These are phyloP conservation scores for Azorinus chamasolen DNA, from an alignment of 2,888 invertebrate species.

Conservation along the genomic window DNA sequence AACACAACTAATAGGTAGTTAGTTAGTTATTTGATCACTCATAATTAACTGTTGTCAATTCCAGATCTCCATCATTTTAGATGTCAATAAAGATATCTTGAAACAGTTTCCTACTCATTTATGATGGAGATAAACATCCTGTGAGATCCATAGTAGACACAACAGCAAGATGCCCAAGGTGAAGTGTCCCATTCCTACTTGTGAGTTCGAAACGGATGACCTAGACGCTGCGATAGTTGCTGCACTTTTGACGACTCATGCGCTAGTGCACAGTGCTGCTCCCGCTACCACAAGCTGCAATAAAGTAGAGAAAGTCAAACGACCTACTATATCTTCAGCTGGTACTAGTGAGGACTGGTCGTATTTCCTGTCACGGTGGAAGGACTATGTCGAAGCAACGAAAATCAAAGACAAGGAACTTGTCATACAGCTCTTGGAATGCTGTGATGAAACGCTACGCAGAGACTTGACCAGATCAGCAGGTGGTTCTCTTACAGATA, in stretches of 20 bases:
- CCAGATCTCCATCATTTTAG: too few relatives aligned
- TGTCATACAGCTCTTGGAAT: constrained; percentile 64
- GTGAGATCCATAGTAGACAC: too few relatives aligned
- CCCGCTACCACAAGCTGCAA: neutral
- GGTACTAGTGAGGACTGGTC: constrained; percentile 48
- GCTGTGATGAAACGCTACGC: constrained; percentile 61
- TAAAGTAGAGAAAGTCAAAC: constrained; percentile 40
- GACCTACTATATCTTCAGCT: constrained; percentile 32
- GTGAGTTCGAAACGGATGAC: constrained; percentile 46
- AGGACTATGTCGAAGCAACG: constrained; percentile 62
- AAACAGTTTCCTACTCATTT: too few relatives aligned
- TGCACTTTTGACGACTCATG: constrained; percentile 50
- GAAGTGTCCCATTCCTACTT: constrained; percentile 49
- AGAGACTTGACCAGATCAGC: constrained; percentile 60
- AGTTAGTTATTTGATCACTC: too few relatives aligned
- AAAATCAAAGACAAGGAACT: constrained; percentile 48
- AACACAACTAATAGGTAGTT: too few relatives aligned
- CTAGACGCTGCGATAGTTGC: too few relatives aligned
- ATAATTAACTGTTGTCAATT: too few relatives aligned
- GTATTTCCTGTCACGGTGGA: constrained; percentile 57
- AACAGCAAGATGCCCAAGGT: too few relatives aligned
- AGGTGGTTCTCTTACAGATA: constrained; percentile 38
- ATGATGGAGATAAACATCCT: too few relatives aligned
- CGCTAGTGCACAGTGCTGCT: neutral
- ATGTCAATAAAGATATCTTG: too few relatives aligned